phyloP scores from a whole-genome alignment of 2,888 invertebrate species.

The Branchipolynoe longqiensis region DNA sequence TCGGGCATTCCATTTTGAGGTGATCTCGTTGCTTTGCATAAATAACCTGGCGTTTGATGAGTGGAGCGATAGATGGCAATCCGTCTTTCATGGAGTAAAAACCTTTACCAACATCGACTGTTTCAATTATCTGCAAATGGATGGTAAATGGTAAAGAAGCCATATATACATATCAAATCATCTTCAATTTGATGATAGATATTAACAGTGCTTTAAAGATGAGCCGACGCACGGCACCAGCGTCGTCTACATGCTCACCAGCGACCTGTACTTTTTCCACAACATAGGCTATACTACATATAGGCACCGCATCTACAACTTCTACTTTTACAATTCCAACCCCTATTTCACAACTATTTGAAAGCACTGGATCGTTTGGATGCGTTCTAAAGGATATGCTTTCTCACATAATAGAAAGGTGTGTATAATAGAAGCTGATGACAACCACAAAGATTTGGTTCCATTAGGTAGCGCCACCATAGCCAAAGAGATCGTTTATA shows the following conservation, averaged over 20 bases:
- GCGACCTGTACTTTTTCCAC: no score
- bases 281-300: not conserved
- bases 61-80: constrained; percentile 69
- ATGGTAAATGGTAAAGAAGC: no score
- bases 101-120: constrained; percentile 82
- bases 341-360: not conserved
- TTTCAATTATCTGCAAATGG: constrained; percentile 83
- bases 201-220: not conserved
- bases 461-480: no score
- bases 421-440: no score
- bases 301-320: not conserved
- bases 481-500: no score
- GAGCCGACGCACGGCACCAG: no score
- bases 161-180: not conserved
- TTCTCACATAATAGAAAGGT: not conserved
- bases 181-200: not conserved
- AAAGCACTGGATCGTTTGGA: not conserved
- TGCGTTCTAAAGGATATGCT: not conserved
- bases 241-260: no score
- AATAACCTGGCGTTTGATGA: constrained; percentile 73
- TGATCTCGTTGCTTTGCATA: constrained; percentile 71
- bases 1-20: constrained; percentile 75
- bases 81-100: constrained; percentile 72
- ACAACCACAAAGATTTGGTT: no score
- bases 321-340: no score